Evolutionary conservation across 2,113 vertebrate species (phyloP).

Genomic region (Tinamus guttatus): DNA sequence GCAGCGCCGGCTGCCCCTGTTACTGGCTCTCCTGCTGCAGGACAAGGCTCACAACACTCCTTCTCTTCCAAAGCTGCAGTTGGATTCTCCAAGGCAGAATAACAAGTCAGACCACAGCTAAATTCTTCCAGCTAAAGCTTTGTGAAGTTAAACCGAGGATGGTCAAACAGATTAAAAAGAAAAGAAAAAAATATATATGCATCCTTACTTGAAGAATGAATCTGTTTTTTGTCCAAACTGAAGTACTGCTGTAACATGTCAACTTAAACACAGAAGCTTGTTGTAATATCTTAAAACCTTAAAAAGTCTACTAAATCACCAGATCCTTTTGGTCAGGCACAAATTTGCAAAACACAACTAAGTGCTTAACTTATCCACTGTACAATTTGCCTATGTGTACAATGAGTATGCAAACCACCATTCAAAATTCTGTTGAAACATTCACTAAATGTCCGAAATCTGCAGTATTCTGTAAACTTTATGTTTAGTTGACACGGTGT

Average conservation of each 20-base stretch:
- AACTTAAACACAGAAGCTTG: not conserved
- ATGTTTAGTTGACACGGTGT: not conserved
- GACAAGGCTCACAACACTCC: not conserved
- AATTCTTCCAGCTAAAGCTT: not conserved
- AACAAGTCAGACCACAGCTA: not conserved
- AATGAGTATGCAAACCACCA: not conserved
- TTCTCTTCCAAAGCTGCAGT: not conserved
- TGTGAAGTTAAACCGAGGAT: not conserved
- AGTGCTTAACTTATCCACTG: not conserved
- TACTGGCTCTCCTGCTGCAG: not conserved
- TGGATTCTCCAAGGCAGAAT: too few species aligned
- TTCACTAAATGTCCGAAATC: not conserved
- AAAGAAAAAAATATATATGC: not conserved
- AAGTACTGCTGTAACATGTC: not conserved
- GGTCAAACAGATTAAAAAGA: not conserved
- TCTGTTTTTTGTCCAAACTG: not conserved
- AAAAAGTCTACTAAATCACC: not conserved
- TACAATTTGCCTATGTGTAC: not conserved
- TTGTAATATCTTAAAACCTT: not conserved
- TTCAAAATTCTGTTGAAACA: not conserved
- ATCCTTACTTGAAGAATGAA: not conserved
- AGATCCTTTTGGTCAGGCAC: not conserved
- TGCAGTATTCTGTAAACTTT: not conserved
- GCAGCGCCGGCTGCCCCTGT: fast-evolving
- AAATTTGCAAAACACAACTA: not conserved